Evolutionary conservation across 2,888 invertebrate species (phyloP).

Genomic region (Argyra leucocephala): DNA sequence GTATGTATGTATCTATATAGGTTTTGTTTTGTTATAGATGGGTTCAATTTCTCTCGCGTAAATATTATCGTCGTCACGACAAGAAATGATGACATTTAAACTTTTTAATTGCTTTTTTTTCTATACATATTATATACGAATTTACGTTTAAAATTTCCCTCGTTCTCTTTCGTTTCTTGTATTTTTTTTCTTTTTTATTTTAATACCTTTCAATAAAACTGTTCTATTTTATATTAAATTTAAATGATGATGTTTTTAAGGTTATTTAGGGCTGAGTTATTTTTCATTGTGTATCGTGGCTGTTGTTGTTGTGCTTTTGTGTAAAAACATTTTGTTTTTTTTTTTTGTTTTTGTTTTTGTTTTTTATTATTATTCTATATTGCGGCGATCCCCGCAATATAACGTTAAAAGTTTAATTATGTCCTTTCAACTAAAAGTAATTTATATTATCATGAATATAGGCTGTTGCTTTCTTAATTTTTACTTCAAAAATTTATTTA

Average conservation of each 20-base stretch:
- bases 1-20: too few species aligned
- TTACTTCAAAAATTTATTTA: neutral
- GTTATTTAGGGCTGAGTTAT: neutral
- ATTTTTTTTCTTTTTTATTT: too few species aligned
- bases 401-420: neutral
- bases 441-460: slow-evolving; percentile 3
- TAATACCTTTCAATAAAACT: neutral
- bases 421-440: slow-evolving; percentile 3
- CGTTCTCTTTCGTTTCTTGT: too few species aligned
- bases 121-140: neutral
- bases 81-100: slow-evolving; percentile 4
- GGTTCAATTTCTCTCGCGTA: too few species aligned
- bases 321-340: too few species aligned
- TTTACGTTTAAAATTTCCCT: neutral
- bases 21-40: too few species aligned
- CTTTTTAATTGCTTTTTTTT: slow-evolving; percentile 1
- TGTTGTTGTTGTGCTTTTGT: too few species aligned
- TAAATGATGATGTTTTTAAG: neutral
- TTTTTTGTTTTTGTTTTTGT: too few species aligned
- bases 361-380: too few species aligned
- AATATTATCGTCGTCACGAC: neutral
- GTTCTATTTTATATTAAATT: neutral
- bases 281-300: too few species aligned
- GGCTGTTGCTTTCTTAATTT: neutral
- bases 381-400: neutral